Conservation (phyloP, 1,140 invertebrate species). For the Scaptomyza hsui region DNA sequence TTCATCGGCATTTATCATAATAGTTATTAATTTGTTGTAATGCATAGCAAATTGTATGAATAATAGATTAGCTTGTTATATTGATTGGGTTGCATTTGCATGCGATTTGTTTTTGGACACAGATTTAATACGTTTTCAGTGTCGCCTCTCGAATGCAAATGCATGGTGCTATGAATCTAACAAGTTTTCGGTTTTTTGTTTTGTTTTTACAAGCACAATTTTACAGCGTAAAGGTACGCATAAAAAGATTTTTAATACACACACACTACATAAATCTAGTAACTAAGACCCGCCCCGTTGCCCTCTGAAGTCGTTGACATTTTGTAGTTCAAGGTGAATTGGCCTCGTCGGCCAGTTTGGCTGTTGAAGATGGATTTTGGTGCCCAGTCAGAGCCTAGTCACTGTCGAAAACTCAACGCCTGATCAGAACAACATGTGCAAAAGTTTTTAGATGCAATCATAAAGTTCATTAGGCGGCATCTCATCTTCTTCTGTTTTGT, state of each 20-base stretch:
- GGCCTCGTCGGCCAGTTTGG: constrained; percentile 19
- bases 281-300: not conserved
- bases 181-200: constrained; percentile 59
- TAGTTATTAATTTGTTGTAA: constrained; percentile 30
- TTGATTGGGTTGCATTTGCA: constrained; percentile 49
- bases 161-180: constrained; percentile 62
- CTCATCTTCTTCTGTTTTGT: not conserved
- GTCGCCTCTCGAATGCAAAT: constrained; percentile 26
- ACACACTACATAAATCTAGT: not conserved
- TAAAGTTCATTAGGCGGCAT: not conserved
- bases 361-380: constrained; percentile 1
- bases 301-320: constrained; percentile 28
- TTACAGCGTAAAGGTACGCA: constrained; percentile 5
- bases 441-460: constrained; percentile 35
- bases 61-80: constrained; percentile 23
- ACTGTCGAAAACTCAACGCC: not conserved
- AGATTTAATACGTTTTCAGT: constrained; percentile 18
- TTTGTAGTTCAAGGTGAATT: constrained; percentile 76
- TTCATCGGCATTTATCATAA: constrained; percentile 7
- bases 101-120: constrained; percentile 10
- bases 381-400: constrained; percentile 3
- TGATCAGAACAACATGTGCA: constrained; percentile 62
- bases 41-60: constrained; percentile 34
- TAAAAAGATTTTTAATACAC: not conserved
- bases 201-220: constrained; percentile 16